These are phyloP conservation scores for Opisthograptis luteolata DNA, from an alignment of 2,888 invertebrate genomes.

Conservation along the genomic window DNA sequence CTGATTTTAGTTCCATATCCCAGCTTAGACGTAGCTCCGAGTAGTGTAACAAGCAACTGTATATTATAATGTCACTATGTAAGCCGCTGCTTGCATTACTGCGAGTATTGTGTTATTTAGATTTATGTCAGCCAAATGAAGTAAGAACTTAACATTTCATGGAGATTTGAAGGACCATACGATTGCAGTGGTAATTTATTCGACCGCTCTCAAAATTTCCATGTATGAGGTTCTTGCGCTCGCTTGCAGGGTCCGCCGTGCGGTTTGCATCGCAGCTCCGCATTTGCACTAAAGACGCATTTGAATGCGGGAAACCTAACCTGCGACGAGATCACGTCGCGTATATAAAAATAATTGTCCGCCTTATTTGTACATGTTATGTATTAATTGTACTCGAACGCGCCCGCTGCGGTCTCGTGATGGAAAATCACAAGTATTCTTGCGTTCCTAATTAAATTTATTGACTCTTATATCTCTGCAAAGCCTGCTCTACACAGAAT, in stretches of 20 bases:
- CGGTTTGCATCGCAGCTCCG: constrained; percentile 13
- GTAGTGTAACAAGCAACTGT: too few species aligned
- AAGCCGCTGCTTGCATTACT: too few species aligned
- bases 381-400: constrained; percentile 13
- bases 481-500: not conserved
- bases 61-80: too few species aligned
- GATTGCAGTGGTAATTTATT: constrained; percentile 1
- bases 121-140: too few species aligned
- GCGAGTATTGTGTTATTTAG: too few species aligned
- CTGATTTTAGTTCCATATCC: constrained; percentile 10
- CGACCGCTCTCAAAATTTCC: constrained; percentile 1
- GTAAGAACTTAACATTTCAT: not conserved
- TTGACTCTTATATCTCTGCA: not conserved
- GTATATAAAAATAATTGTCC: constrained; percentile 16
- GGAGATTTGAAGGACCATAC: too few species aligned
- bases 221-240: constrained; percentile 5
- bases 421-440: constrained; percentile 10
- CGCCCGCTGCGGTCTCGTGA: not conserved
- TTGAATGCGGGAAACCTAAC: constrained; percentile 26
- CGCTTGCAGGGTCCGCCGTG: constrained; percentile 7
- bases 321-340: constrained; percentile 26
- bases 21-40: too few species aligned
- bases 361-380: constrained; percentile 22
- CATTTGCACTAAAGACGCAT: constrained; percentile 40
- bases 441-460: constrained; percentile 8